Evolutionary conservation across 2,888 invertebrate genomes (phyloP), one percentile per base, ranked within the genome.

Genomic region (Andricus quercusramuli): DNA sequence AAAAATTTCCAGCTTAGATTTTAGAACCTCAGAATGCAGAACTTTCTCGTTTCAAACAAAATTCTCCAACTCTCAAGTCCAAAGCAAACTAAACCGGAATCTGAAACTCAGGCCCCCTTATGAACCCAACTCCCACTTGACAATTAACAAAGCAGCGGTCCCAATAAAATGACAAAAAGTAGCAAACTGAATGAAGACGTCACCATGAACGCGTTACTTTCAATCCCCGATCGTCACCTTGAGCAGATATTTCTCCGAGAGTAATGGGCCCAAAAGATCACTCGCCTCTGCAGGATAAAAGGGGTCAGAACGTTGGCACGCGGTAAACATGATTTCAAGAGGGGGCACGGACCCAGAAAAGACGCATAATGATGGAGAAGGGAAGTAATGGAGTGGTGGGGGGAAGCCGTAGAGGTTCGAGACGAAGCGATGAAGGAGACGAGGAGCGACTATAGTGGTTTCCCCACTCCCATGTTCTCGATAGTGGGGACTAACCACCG

Each of bases 241-340:
- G 51, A 56, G 37, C 41, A 78, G 78, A 78, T 77, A 79, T 82
- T 83, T 80, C 79, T 79, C 65, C 66, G 22, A 78, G 77, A 80
- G 81, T 82, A 82, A 83, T 79, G 80, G 80, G 80, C 82, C 67
- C 78, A 70, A 70, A 79, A 82, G 83, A 83, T 83, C 78, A 79
- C 44, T 77, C 74, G 83, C 78, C 80, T 82, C 77, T 64, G 66
- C 77, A 80, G 82, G 77, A 83, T 84, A 80, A 81, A 82, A 85
- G 82, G 81, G 83, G 80, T 82, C 79, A 81, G 78, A 59, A 32
- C 77, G 62, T 65, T 77, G 78, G 59, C 82, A 83, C 81, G 83
- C 82, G 85, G 81, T 83, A 80, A 85, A 83, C 83, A 78, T 78
- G 80, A 56, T 79, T 79, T 47, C 65, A 66, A 47, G 78, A 78